These are phyloP conservation scores for Netelia melanura DNA, from an alignment of 2,888 invertebrate genomes.

Conservation along the genomic window DNA sequence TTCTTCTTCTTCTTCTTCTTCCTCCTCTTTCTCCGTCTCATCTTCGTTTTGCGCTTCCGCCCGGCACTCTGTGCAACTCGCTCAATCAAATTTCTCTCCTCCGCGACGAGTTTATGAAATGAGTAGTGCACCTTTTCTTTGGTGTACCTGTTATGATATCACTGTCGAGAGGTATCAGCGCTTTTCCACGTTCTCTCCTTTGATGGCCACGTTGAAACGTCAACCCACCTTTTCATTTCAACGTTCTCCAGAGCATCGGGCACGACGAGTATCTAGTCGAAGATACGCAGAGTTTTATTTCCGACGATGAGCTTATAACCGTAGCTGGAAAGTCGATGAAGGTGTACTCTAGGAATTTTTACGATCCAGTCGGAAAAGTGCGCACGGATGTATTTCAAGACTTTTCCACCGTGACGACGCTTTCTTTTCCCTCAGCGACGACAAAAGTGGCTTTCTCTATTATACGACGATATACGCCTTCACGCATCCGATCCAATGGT, in stretches of 20 bases:
- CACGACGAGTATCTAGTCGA: background rate
- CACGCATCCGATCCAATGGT: background rate
- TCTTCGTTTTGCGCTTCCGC: slow-evolving; percentile 12
- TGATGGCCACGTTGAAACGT: slow-evolving; percentile 21
- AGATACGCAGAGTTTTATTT: slow-evolving; percentile 25
- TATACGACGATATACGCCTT: slow-evolving; percentile 1
- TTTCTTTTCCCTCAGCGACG: slow-evolving; percentile 37
- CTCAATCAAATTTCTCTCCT: slow-evolving; percentile 50
- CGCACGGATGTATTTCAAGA: background rate
- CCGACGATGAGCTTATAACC: slow-evolving; percentile 24
- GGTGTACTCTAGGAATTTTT: slow-evolving; percentile 56
- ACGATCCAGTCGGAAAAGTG: slow-evolving; percentile 48
- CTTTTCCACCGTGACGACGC: slow-evolving; percentile 46
- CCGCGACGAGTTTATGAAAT: slow-evolving; percentile 28
- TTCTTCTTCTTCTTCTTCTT: slow-evolving; percentile 29
- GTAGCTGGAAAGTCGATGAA: slow-evolving; percentile 50
- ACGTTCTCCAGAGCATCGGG: background rate
- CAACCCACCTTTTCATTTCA: slow-evolving; percentile 10
- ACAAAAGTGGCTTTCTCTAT: slow-evolving; percentile 64
- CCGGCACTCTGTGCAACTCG: slow-evolving; percentile 26
- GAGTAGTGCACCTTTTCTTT: slow-evolving; percentile 33
- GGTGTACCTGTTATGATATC: background rate
- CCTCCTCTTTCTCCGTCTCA: slow-evolving; percentile 6
- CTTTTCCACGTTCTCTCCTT: slow-evolving; percentile 37
- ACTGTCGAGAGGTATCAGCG: slow-evolving; percentile 6